These are phyloP conservation scores for Typhlomys cinereus DNA, from an alignment of 2,113 vertebrate species.

Conservation along the genomic window DNA sequence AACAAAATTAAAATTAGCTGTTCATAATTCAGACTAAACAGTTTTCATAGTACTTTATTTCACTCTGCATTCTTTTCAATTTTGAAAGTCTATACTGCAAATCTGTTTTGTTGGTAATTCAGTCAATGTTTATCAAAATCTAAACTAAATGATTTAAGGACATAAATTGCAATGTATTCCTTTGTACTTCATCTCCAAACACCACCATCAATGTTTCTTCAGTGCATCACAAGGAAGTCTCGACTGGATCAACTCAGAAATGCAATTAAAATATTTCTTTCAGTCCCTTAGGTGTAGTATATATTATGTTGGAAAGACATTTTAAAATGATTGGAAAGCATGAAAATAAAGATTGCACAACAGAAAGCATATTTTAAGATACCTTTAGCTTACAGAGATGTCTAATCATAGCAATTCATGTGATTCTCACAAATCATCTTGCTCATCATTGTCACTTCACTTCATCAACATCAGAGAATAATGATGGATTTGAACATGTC, in stretches of 20 bases:
- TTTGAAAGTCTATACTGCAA: not conserved
- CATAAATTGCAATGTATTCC: too few relatives aligned
- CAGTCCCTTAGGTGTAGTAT: not conserved
- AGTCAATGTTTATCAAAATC: not conserved
- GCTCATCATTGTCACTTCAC: rapidly evolving
- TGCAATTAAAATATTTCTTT: not conserved
- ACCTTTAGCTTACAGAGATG: not conserved
- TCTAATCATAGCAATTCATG: not conserved
- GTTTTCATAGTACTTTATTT: not conserved
- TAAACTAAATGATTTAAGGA: not conserved
- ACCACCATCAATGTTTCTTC: not conserved
- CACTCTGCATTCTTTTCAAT: not conserved
- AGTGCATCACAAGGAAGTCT: not conserved
- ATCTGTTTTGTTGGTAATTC: not conserved
- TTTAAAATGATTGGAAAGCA: not conserved
- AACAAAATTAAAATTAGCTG: not conserved
- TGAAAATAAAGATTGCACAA: not conserved
- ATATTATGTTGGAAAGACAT: not conserved
- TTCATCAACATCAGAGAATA: not conserved
- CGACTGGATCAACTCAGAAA: too few relatives aligned
- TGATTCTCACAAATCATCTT: not conserved
- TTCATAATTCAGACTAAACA: not conserved
- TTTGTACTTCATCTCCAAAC: too few relatives aligned
- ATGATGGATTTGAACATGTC: not conserved
- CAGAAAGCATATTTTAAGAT: not conserved